phyloP scores from a whole-genome alignment of 2,113 vertebrate species.

The Hylia prasina region DNA sequence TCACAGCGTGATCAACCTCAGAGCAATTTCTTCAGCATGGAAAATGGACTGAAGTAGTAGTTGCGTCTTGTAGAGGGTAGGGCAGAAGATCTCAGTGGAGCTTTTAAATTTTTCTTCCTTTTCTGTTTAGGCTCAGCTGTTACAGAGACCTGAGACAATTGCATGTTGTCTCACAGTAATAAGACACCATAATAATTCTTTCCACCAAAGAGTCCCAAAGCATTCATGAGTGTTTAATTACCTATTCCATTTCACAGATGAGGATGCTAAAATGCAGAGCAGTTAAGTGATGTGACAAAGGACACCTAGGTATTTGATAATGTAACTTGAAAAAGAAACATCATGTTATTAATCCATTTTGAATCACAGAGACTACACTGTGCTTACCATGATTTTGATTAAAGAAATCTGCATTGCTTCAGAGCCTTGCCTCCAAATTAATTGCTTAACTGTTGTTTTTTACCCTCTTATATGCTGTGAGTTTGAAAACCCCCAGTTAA shows the following conservation, averaged over 20 bases:
- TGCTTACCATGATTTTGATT: not conserved
- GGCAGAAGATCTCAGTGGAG: conserved; percentile 3
- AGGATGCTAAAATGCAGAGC: conserved; percentile 35
- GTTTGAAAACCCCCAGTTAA: not conserved
- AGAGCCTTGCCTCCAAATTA: not conserved
- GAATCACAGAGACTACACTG: not conserved
- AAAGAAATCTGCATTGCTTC: not conserved
- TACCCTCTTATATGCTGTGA: not conserved
- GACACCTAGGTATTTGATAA: conserved; percentile 43
- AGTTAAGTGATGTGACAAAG: conserved; percentile 39
- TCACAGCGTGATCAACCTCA: not conserved
- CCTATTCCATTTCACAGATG: conserved; percentile 36
- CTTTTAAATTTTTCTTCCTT: conserved; percentile 27
- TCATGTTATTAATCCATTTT: conserved; percentile 31
- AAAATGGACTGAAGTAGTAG: not conserved
- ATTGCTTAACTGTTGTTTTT: not conserved
- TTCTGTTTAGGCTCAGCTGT: conserved; percentile 55
- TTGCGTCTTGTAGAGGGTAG: not conserved
- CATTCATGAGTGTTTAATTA: conserved; percentile 31
- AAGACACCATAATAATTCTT: conserved; percentile 66
- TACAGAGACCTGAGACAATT: conserved; percentile 61
- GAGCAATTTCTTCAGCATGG: not conserved
- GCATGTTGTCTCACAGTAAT: conserved; percentile 56
- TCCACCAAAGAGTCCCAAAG: conserved; percentile 61
- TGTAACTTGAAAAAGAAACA: conserved; percentile 52